phyloP scores from a whole-genome alignment of 2,797 vertebrate species.

The Poecilia gillii region DNA sequence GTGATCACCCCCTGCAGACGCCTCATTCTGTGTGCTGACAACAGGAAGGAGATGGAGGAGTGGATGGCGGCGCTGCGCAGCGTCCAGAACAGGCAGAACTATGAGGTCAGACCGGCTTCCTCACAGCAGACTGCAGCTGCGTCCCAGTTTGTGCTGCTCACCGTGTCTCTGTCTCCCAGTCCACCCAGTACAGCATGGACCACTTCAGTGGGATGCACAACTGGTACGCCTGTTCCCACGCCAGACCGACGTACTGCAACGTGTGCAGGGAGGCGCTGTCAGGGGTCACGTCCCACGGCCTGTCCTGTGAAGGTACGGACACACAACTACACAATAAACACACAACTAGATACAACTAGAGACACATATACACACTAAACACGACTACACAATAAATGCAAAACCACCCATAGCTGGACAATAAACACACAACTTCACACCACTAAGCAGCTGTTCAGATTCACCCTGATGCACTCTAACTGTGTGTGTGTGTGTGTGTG shows the following conservation, averaged over 20 bases:
- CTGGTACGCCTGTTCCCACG: conserved; percentile 97
- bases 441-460: neutral
- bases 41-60: conserved; percentile 99
- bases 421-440: neutral
- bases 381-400: too few relatives aligned
- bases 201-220: conserved; percentile 98
- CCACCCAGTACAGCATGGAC: conserved; percentile 97
- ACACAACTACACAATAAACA: neutral
- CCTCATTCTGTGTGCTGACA: conserved; percentile 94
- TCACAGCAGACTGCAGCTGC: fast-evolving
- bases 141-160: neutral
- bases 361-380: too few relatives aligned
- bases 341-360: neutral
- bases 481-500: conserved; percentile 1
- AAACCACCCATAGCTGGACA: neutral
- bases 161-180: conserved; percentile 74
- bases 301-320: conserved; percentile 93
- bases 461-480: neutral
- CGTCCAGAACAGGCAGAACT: conserved; percentile 92
- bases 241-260: conserved; percentile 96
- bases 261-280: conserved; percentile 94
- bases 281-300: conserved; percentile 94
- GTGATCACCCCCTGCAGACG: conserved; percentile 95
- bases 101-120: conserved; percentile 80
- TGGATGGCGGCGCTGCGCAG: conserved; percentile 95